A percentile compares a stretch with the other conserved stretches of the same genome.
Evolutionary conservation across 2,797 vertebrate genomes (phyloP).

Genomic region (Acanthiza pusilla): DNA sequence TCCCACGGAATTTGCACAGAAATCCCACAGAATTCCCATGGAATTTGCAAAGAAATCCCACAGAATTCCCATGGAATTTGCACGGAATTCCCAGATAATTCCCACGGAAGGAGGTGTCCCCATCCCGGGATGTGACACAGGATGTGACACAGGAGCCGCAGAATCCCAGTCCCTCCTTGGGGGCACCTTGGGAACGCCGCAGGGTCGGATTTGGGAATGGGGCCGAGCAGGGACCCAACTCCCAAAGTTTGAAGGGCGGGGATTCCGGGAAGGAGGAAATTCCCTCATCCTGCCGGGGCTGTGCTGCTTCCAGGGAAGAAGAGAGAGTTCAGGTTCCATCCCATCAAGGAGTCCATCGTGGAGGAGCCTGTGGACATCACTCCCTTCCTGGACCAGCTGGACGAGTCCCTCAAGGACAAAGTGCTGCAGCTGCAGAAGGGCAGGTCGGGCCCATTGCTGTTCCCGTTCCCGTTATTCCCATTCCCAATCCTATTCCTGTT

Average conservation of each 20-base stretch:
- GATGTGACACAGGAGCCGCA: neutral
- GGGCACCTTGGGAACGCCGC: rapidly evolving
- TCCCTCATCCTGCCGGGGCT: neutral
- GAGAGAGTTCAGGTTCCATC: slow-evolving; percentile 92
- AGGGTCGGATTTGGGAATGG: neutral
- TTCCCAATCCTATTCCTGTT: neutral
- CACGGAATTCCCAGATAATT: too few relatives aligned
- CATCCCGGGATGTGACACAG: neutral
- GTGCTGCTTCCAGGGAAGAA: slow-evolving; percentile 81
- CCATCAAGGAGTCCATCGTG: slow-evolving; percentile 89
- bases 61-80: neutral
- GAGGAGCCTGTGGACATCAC: slow-evolving; percentile 95
- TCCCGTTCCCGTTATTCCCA: neutral
- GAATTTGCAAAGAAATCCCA: too few relatives aligned
- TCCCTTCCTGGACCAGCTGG: slow-evolving; percentile 90
- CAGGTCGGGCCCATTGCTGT: slow-evolving; percentile 71
- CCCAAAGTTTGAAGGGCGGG: neutral
- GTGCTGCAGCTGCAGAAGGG: slow-evolving; percentile 93
- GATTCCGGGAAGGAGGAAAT: too few relatives aligned
- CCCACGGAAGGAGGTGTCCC: rapidly evolving
- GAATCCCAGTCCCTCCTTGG: neutral
- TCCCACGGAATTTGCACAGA: neutral
- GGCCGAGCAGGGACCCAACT: neutral
- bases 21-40: neutral
- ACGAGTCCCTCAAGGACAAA: slow-evolving; percentile 90